Base-by-base conservation (phyloP, 2,113 vertebrate genomes). In the Tyto alba region DNA sequence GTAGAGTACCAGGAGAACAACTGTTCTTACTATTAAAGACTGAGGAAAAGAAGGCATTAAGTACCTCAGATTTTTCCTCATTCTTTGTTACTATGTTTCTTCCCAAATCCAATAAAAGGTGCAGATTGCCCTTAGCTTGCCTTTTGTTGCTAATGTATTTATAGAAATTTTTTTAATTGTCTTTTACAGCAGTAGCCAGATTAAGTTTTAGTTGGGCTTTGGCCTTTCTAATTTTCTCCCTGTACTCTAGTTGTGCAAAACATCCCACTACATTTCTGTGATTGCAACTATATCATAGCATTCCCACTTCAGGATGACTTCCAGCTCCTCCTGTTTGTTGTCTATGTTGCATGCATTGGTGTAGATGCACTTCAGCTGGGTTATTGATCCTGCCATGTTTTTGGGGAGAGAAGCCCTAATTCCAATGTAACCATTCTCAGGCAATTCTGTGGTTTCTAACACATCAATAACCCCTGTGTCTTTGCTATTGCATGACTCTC, bases 311-410 rank as follows among this genome's bases (percentile, higher is more conserved):
- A n/a, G 2, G 3, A 7, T 27, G 7, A 10, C 26, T 89, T 82
- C n/a, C n/a, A 50, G 10, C 7, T 85, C n/a, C 45, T 66, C 9
- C 29, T 55, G 5, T 71, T 91, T 71, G 26, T 15, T 66, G 23
- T 52, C 32, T 13, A 12, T 38, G n/a, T 16, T 62, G 20, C 0
- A 0, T 30, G 23, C 11, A 8, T 19, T 57, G 36, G 13, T 34
- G n/a, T 41, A 43, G n/a, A 13, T 64, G 13, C 38, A 27, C 17
- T 83, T 73, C n/a, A 34, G 40, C 19, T 50, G n/a, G 22, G 7
- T 76, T 56, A 7, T 26, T 38, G 23, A 56, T 20, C 23, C 22
- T 16, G 1, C 9, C 36, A 40, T 14, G 29, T 27, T 80, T 93
- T 45, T 36, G 14, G 4, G 30, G 9, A 25, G 21, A 57, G 18